A percentile compares a stretch with the other conserved stretches of the same genome.
These are phyloP conservation scores for Micropoecilia bifurca DNA, from an alignment of 2,797 vertebrate species.

Conservation along the genomic window DNA sequence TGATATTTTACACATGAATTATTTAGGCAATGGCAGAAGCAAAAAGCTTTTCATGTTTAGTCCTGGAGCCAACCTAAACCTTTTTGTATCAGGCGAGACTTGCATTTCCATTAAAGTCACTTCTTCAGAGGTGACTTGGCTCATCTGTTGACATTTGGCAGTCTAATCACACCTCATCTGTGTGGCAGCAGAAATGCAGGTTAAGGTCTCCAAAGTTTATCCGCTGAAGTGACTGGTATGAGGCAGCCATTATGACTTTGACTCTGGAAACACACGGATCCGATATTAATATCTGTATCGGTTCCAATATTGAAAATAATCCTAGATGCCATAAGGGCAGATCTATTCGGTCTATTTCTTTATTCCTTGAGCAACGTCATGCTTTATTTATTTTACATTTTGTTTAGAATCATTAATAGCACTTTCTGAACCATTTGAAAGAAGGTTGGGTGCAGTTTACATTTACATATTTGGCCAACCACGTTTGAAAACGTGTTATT, in stretches of 20 bases:
- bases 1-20: not conserved
- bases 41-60: not conserved
- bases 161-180: constrained; percentile 27
- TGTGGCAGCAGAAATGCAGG: constrained; percentile 9
- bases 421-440: no score
- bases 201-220: constrained; percentile 1
- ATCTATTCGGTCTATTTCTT: no score
- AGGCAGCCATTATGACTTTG: constrained; percentile 27
- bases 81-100: not conserved
- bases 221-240: constrained; percentile 3
- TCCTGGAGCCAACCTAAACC: not conserved
- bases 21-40: not conserved
- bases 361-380: no score
- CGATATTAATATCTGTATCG: no score
- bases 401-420: no score
- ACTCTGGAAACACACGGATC: not conserved
- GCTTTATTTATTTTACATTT: no score
- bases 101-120: constrained; percentile 61
- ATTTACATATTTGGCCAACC: no score
- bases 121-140: constrained; percentile 57
- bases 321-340: no score
- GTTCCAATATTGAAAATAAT: no score
- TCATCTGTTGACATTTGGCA: constrained; percentile 75
- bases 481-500: no score
- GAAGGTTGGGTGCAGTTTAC: no score